phyloP scores from a whole-genome alignment of 2,797 vertebrate species.

The Acanthopagrus latus region DNA sequence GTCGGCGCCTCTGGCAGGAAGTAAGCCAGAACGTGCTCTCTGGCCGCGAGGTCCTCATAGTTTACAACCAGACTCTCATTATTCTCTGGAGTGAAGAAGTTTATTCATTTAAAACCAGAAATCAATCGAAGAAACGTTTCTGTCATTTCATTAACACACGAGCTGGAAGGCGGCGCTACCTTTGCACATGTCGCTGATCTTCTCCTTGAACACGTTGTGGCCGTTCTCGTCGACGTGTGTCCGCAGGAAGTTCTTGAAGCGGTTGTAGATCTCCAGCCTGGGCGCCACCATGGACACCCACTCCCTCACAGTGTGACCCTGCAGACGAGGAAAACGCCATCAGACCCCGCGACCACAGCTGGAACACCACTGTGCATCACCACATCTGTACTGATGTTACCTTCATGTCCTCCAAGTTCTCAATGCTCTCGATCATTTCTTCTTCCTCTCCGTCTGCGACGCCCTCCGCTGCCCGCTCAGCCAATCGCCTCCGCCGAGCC shows the following conservation, averaged over 20 bases:
- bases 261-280: constrained; percentile 96
- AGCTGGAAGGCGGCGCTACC: constrained; percentile 75
- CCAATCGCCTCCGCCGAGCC: constrained; percentile 88
- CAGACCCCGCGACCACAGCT: not conserved
- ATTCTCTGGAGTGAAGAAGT: constrained; percentile 86
- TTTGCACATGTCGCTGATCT: constrained; percentile 99
- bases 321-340: not conserved
- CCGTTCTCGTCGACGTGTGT: constrained; percentile 96
- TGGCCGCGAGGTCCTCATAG: constrained; percentile 95
- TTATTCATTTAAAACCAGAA: not conserved
- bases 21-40: constrained; percentile 96
- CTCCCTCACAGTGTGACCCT: constrained; percentile 95
- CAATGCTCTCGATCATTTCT: constrained; percentile 99
- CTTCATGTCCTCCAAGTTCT: constrained; percentile 99
- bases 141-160: not conserved
- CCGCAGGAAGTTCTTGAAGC: constrained; percentile 98
- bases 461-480: constrained; percentile 92
- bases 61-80: constrained; percentile 96
- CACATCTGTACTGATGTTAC: constrained; percentile 2
- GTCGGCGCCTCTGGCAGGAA: constrained; percentile 96
- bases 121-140: too few species aligned
- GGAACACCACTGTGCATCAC: not conserved
- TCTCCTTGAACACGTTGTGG: constrained; percentile 98
- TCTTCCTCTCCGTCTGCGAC: constrained; percentile 90
- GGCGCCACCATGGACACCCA: constrained; percentile 98